Percentiles rank a stretch among this genome's conserved stretches.
Evolutionary conservation across 1,140 invertebrate genomes (phyloP).

Genomic region (Aethina tumida): DNA sequence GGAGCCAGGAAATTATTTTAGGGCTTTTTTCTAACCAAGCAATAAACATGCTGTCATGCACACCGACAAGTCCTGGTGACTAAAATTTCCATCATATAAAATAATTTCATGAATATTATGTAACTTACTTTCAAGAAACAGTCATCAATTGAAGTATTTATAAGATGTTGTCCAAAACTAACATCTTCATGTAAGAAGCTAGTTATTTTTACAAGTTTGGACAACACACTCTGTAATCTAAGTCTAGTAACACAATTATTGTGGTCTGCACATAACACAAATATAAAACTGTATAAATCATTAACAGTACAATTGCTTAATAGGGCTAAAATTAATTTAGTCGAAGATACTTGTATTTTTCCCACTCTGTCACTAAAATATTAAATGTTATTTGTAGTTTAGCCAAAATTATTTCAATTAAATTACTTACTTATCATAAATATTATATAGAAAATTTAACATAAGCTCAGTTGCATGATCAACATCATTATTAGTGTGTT

Average conservation of each 20-base stretch:
- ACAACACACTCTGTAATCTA: conserved; percentile 44
- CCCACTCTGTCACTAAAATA: conserved; percentile 37
- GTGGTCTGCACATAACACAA: conserved; percentile 52
- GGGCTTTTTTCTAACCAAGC: conserved; percentile 44
- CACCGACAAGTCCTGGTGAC: conserved; percentile 37
- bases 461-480: conserved; percentile 46
- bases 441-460: conserved; percentile 51
- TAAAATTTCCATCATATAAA: conserved; percentile 26
- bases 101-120: conserved; percentile 4
- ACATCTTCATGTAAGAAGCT: conserved; percentile 46
- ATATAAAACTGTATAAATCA: conserved; percentile 55
- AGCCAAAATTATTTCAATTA: background rate
- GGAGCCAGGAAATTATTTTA: conserved; percentile 44
- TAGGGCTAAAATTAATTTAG: conserved; percentile 51
- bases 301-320: conserved; percentile 47
- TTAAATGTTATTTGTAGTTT: background rate
- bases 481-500: conserved; percentile 42
- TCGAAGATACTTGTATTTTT: conserved; percentile 42
- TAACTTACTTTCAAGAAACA: conserved; percentile 49
- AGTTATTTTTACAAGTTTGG: conserved; percentile 42
- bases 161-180: conserved; percentile 41
- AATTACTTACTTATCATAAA: conserved; percentile 48
- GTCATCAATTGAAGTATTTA: conserved; percentile 46
- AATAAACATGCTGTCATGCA: conserved; percentile 41
- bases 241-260: conserved; percentile 51